Evolutionary conservation across 37 sponge, comb jelly and placozoan genomes (phyloP), one percentile per base, ranked within the genome.

Genomic region (Corticium candelabrum): DNA sequence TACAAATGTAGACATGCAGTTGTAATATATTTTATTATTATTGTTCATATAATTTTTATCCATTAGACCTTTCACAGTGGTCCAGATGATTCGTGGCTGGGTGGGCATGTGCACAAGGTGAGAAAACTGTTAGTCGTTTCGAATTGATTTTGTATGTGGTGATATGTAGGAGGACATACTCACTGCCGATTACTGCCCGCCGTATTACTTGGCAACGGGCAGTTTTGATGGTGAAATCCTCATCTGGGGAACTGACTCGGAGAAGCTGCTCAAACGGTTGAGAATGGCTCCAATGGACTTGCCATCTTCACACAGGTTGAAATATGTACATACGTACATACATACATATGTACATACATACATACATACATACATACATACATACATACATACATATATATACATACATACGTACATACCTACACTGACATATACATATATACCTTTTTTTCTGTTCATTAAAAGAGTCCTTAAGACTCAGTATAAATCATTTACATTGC

Each of bases 121-220:
- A 21, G 62, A 27, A 50, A 21, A n/a, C n/a, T n/a, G n/a, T n/a
- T n/a, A n/a, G n/a, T n/a, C n/a, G n/a, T n/a, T n/a, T n/a, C n/a
- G n/a, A n/a, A n/a, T n/a, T n/a, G n/a, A n/a, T n/a, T n/a, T n/a
- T n/a, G n/a, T n/a, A n/a, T n/a, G n/a, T n/a, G n/a, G n/a, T n/a
- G n/a, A n/a, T n/a, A n/a, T n/a, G n/a, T 15, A 83, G 29, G 95
- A 98, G 38, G 99, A 98, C 82, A 98, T 98, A 34, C 82, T 94
- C 11, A 85, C 88, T 32, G 71, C 86, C 21, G 74, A 85, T 40
- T 91, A 82, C 84, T 86, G 88, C 40, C 80, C 86, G 2, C 96
- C 96, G 2, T 69, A 82, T 35, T 91, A 87, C 77, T 84, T 98
- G 33, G 99, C 93, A 21, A 98, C 99, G 7, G 96, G 96, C 0